Evolutionary conservation across 2,888 invertebrate genomes (phyloP).

Genomic region (Amiota communis): DNA sequence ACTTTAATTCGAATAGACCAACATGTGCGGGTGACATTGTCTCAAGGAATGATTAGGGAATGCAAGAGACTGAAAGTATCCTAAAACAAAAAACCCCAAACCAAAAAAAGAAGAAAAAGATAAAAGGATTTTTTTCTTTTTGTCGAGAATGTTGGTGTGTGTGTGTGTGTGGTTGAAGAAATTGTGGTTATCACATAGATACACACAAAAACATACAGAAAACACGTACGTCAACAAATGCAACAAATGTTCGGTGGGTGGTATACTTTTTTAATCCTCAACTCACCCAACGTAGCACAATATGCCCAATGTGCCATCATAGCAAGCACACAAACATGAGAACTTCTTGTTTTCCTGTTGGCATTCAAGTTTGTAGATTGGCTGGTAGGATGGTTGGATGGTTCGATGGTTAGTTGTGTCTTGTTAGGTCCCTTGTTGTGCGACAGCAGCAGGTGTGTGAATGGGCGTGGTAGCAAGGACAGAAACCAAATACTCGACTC

Average conservation of each 20-base stretch:
- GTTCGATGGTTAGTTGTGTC: slow-evolving; percentile 15
- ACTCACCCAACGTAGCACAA: neutral
- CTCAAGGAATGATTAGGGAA: slow-evolving; percentile 7
- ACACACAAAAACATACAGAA: slow-evolving; percentile 36
- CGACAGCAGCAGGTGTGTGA: slow-evolving; percentile 65
- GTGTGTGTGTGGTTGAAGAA: slow-evolving; percentile 37
- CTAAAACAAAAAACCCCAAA: slow-evolving; percentile 34
- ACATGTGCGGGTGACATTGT: slow-evolving; percentile 24
- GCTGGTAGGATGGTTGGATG: neutral
- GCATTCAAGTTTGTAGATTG: neutral
- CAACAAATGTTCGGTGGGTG: slow-evolving; percentile 62
- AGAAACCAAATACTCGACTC: slow-evolving; percentile 30
- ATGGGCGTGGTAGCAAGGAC: slow-evolving; percentile 42
- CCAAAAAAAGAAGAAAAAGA: slow-evolving; percentile 45
- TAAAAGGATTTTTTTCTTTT: slow-evolving; percentile 56
- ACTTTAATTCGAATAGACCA: neutral
- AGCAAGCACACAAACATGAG: slow-evolving; percentile 18
- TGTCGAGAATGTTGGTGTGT: slow-evolving; percentile 17
- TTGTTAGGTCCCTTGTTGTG: slow-evolving; percentile 52
- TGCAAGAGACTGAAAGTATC: slow-evolving; percentile 51
- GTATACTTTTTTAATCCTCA: neutral
- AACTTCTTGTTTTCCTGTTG: slow-evolving; percentile 10
- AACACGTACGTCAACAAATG: slow-evolving; percentile 43
- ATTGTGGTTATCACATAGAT: slow-evolving; percentile 28
- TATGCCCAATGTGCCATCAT: neutral